Conservation (phyloP, 2,888 invertebrate species). For the Drosophila acutilabella region DNA sequence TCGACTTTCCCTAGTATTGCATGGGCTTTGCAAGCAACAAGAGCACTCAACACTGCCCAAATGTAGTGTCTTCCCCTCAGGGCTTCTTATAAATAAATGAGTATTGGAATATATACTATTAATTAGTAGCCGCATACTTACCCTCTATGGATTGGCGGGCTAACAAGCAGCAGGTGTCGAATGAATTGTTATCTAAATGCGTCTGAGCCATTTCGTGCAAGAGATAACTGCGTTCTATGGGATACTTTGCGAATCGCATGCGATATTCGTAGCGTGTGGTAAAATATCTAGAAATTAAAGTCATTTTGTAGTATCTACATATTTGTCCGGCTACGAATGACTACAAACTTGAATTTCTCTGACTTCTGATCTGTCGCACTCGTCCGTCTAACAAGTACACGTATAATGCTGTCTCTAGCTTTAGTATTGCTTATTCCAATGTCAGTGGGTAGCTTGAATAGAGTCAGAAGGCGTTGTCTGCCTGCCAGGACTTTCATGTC, state of each 20-base stretch:
- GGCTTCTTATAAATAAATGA: slow-evolving; percentile 56
- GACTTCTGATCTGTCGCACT: slow-evolving; percentile 62
- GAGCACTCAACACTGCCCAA: slow-evolving; percentile 76
- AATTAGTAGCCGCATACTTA: slow-evolving; percentile 22
- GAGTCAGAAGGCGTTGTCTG: slow-evolving; percentile 55
- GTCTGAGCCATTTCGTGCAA: slow-evolving; percentile 76
- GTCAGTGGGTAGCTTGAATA: slow-evolving; percentile 64
- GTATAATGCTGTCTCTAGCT: slow-evolving; percentile 59
- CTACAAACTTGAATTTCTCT: slow-evolving; percentile 58
- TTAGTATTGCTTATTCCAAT: slow-evolving; percentile 28
- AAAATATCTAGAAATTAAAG: slow-evolving; percentile 55
- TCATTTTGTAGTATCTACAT: background rate
- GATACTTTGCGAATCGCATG: slow-evolving; percentile 73
- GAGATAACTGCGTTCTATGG: slow-evolving; percentile 80
- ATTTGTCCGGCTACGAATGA: background rate
- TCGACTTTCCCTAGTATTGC: slow-evolving; percentile 80
- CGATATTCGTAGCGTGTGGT: slow-evolving; percentile 73
- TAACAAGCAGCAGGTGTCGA: slow-evolving; percentile 73
- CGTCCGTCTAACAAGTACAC: slow-evolving; percentile 49
- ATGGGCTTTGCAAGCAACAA: slow-evolving; percentile 78
- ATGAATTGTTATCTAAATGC: slow-evolving; percentile 71
- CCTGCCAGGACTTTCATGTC: slow-evolving; percentile 40
- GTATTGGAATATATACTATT: no score
- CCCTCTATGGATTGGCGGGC: slow-evolving; percentile 77
- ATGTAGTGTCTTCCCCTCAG: slow-evolving; percentile 65